Percentiles rank a stretch among this genome's conserved stretches.
Evolutionary conservation across 2,888 invertebrate species (phyloP).

Genomic region (Macrosoma leucophasiata): DNA sequence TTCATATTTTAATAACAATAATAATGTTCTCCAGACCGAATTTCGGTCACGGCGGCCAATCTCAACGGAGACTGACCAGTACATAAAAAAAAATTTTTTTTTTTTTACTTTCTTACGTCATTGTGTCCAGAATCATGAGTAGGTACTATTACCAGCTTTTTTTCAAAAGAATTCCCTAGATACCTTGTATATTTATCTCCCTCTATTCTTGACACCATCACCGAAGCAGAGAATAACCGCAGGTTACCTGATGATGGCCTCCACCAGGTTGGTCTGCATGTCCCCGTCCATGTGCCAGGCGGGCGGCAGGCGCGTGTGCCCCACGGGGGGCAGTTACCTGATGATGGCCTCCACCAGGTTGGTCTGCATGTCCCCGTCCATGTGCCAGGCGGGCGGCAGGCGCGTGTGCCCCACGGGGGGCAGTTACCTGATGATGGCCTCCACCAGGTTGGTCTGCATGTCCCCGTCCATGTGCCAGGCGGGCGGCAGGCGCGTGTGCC

Average conservation of each 20-base stretch:
- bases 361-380: conserved; percentile 93
- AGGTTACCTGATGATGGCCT: conserved; percentile 95
- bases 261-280: conserved; percentile 94
- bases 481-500: conserved; percentile 89
- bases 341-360: conserved; percentile 96
- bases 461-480: conserved; percentile 94
- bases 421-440: conserved; percentile 95
- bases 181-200: too few species aligned
- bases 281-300: conserved; percentile 94
- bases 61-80: too few species aligned
- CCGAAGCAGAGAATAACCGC: too few species aligned
- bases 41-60: too few species aligned
- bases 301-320: conserved; percentile 89
- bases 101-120: too few species aligned
- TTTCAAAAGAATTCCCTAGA: too few species aligned
- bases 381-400: conserved; percentile 90
- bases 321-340: conserved; percentile 94
- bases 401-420: conserved; percentile 94
- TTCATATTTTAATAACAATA: too few species aligned
- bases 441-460: conserved; percentile 94
- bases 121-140: too few species aligned
- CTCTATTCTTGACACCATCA: too few species aligned
- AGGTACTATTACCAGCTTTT: too few species aligned
- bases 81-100: too few species aligned
- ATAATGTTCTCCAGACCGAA: too few species aligned